Evolutionary conservation across 2,888 invertebrate genomes (phyloP).

Genomic region (Pelosia muscerda): DNA sequence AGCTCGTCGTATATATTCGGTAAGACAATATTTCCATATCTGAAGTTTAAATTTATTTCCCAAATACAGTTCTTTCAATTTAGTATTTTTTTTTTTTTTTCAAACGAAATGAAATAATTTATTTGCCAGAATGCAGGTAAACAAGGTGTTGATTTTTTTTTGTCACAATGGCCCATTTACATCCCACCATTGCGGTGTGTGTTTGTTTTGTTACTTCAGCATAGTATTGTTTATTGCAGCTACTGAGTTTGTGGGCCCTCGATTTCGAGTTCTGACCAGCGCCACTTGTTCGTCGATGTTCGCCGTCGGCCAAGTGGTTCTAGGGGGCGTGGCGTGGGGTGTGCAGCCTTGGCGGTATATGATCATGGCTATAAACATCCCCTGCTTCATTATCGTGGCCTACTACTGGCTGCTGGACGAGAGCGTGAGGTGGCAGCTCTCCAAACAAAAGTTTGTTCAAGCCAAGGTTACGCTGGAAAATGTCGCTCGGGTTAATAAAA

Average conservation of each 20-base stretch:
- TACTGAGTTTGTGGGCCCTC: constrained; percentile 91
- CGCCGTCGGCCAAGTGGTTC: constrained; percentile 89
- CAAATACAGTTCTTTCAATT: too few species aligned
- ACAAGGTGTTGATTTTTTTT: too few species aligned
- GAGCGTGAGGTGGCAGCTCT: constrained; percentile 92
- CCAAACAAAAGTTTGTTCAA: constrained; percentile 88
- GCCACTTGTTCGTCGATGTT: constrained; percentile 90
- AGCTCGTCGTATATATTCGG: constrained; percentile 80
- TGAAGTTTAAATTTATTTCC: too few species aligned
- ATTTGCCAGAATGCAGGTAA: too few species aligned
- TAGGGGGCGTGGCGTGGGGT: constrained; percentile 89
- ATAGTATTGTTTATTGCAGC: background rate
- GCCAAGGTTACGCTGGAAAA: constrained; percentile 87
- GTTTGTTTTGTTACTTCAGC: too few species aligned
- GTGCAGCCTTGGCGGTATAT: constrained; percentile 90
- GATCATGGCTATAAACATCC: constrained; percentile 89
- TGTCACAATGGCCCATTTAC: too few species aligned
- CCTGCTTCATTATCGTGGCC: constrained; percentile 88
- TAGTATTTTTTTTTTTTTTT: too few species aligned
- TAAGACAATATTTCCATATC: constrained; percentile 31
- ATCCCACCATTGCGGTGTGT: too few species aligned
- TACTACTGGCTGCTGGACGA: constrained; percentile 89
- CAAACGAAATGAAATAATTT: too few species aligned
- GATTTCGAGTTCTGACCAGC: constrained; percentile 90
- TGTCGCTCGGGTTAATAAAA: constrained; percentile 88